phyloP scores from a whole-genome alignment of 1,140 invertebrate genomes.

The Colletes gigas region DNA sequence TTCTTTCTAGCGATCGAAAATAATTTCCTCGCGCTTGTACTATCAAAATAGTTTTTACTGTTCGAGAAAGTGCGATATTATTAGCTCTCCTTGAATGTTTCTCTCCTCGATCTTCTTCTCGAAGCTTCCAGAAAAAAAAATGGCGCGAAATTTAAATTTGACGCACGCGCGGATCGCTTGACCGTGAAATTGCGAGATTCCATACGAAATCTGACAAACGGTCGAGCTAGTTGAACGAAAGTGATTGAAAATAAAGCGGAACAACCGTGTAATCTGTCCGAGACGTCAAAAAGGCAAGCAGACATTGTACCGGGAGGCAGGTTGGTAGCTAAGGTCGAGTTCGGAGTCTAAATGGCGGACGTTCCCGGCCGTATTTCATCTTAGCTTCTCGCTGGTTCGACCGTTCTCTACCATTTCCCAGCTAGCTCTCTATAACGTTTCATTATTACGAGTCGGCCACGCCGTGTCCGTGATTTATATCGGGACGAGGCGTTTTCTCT shows the following conservation, averaged over 20 bases:
- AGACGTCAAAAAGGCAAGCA: background rate
- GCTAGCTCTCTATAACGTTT: conserved; percentile 44
- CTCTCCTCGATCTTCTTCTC: too few relatives aligned
- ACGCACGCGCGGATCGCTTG: too few relatives aligned
- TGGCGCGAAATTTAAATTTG: too few relatives aligned
- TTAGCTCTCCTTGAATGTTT: too few relatives aligned
- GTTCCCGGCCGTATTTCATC: too few relatives aligned
- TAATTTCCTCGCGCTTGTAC: too few relatives aligned
- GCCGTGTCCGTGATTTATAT: conserved; percentile 36
- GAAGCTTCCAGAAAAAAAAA: too few relatives aligned
- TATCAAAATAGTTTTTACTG: too few relatives aligned
- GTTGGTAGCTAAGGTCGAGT: conserved; percentile 28
- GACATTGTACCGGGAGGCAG: background rate
- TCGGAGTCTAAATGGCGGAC: conserved; percentile 20
- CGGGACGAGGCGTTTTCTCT: conserved; percentile 22
- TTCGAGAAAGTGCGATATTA: too few relatives aligned
- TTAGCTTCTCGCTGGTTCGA: background rate
- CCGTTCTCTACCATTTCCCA: conserved; percentile 18
- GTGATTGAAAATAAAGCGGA: conserved; percentile 33
- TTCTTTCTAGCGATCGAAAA: too few relatives aligned
- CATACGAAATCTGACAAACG: conserved; percentile 1
- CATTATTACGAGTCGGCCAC: conserved; percentile 41
- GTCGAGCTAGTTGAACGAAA: conserved; percentile 1
- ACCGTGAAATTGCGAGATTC: too few relatives aligned
- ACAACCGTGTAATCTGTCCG: conserved; percentile 11